Evolutionary conservation across 2,888 invertebrate genomes (phyloP).

Genomic region (Didymodactylos carnosus): DNA sequence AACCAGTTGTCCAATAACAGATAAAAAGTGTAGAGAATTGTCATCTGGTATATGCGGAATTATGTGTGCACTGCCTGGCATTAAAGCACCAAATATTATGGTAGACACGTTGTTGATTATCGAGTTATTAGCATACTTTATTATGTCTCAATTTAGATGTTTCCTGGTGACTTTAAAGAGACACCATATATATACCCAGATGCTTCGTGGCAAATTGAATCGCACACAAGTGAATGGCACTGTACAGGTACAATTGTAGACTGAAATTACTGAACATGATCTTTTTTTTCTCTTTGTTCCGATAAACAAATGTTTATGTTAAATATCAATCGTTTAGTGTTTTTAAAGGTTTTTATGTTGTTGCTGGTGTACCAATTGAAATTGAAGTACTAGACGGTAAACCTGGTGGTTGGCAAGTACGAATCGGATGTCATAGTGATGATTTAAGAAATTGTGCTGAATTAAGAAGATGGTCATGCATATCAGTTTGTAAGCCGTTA

Average conservation of each 20-base stretch:
- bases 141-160: constrained; percentile 9
- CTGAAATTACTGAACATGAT: too few relatives aligned
- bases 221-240: constrained; percentile 11
- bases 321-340: neutral
- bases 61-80: neutral
- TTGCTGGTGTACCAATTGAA: constrained; percentile 7
- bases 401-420: constrained; percentile 15
- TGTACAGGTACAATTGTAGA: neutral
- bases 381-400: constrained; percentile 1
- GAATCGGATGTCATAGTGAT: constrained; percentile 18
- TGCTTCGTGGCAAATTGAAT: constrained; percentile 10
- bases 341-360: constrained; percentile 17
- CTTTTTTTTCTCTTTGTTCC: too few relatives aligned
- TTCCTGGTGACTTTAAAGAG: constrained; percentile 18
- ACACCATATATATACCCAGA: constrained; percentile 6
- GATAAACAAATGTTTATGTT: neutral
- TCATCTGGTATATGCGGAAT: neutral
- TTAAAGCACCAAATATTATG: neutral
- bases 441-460: constrained; percentile 10
- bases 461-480: constrained; percentile 2
- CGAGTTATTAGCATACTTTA: neutral
- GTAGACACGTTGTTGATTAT: neutral
- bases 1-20: neutral
- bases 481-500: neutral
- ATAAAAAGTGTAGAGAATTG: neutral